A percentile compares a stretch with the other conserved stretches of the same genome.
Evolutionary conservation across 1,140 invertebrate genomes (phyloP).

Genomic region (Lepeophtheirus salmonis): DNA sequence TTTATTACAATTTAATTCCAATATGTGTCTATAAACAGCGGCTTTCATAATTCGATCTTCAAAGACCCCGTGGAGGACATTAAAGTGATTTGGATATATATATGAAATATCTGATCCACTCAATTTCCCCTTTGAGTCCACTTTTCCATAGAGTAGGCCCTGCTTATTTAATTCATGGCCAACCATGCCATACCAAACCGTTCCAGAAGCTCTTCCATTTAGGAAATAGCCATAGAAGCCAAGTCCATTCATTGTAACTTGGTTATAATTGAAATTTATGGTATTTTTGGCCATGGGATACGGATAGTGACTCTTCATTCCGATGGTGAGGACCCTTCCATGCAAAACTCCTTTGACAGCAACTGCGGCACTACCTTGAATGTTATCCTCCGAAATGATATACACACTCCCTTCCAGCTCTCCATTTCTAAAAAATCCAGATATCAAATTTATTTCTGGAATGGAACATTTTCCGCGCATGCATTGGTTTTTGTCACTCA

Average conservation of each 20-base stretch:
- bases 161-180: background rate
- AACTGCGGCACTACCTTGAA: background rate
- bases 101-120: background rate
- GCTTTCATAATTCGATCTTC: background rate
- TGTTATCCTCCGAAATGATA: background rate
- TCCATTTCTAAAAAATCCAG: background rate
- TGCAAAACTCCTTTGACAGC: background rate
- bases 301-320: background rate
- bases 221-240: background rate
- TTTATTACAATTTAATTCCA: background rate
- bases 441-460: background rate
- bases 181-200: background rate
- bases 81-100: background rate
- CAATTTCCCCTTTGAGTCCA: background rate
- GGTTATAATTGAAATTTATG: background rate
- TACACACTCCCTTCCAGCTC: background rate
- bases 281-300: background rate
- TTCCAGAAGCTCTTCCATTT: background rate
- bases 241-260: background rate
- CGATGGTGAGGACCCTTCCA: background rate
- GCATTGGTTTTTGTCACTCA: background rate
- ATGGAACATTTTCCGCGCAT: background rate
- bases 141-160: background rate
- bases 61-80: background rate
- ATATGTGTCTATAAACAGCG: background rate